These are phyloP conservation scores for Drosophila mercatorum DNA, from an alignment of 2,888 invertebrate genomes.

Conservation along the genomic window DNA sequence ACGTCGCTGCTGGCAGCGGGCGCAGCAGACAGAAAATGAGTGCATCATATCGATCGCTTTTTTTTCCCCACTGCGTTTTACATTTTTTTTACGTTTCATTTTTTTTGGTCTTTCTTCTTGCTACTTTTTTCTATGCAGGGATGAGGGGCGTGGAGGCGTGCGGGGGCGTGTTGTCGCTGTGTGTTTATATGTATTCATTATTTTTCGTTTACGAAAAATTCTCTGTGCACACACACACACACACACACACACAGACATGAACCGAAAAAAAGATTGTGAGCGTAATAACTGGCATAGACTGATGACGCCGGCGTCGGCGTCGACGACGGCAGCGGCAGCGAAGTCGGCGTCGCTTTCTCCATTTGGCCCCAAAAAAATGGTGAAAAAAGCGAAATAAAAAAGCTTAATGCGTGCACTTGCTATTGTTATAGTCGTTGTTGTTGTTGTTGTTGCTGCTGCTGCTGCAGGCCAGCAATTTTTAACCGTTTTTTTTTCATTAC, in stretches of 20 bases:
- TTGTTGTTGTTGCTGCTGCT: conserved; percentile 36
- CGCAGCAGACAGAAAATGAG: conserved; percentile 85
- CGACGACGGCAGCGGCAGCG: conserved; percentile 17
- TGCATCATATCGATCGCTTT: conserved; percentile 85
- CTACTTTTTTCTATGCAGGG: conserved; percentile 79
- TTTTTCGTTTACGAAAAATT: conserved; percentile 81
- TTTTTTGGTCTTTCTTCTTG: conserved; percentile 70
- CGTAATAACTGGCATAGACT: conserved; percentile 78
- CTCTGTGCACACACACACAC: conserved; percentile 56
- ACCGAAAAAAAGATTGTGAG: conserved; percentile 76
- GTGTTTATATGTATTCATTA: conserved; percentile 70
- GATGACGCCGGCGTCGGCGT: conserved; percentile 59
- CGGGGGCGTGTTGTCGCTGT: conserved; percentile 57
- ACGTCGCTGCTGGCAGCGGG: conserved; percentile 58
- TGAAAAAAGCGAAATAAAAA: conserved; percentile 50
- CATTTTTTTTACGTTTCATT: conserved; percentile 44
- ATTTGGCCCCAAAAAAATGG: conserved; percentile 67
- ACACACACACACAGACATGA: conserved; percentile 30
- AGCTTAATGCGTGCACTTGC: conserved; percentile 75
- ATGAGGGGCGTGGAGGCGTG: conserved; percentile 35
- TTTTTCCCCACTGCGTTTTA: conserved; percentile 76
- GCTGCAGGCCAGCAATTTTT: conserved; percentile 72
- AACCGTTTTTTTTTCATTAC: conserved; percentile 55
- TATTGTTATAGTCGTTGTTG: conserved; percentile 49
- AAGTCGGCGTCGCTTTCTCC: conserved; percentile 50